A percentile compares a stretch with the other conserved stretches of the same genome.
phyloP scores from a whole-genome alignment of 2,113 vertebrate genomes.

The Columbina picui region DNA sequence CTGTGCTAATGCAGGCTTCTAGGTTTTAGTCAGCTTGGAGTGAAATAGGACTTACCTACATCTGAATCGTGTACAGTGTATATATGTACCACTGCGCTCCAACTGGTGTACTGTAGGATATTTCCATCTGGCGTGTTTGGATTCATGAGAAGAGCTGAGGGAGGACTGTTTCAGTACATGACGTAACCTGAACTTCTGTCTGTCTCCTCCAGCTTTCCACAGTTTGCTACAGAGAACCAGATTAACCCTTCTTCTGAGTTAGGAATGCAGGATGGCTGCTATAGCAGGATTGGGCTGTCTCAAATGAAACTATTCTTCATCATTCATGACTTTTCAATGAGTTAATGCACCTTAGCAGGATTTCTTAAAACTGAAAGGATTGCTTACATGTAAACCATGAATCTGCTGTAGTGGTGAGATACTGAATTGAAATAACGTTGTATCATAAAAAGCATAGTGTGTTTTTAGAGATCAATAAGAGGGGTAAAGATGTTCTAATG shows the following conservation, averaged over 20 bases:
- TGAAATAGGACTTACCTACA: not conserved
- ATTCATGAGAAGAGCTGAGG: not conserved
- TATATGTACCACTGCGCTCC: not conserved
- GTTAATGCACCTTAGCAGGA: not conserved
- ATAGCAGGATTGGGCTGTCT: not conserved
- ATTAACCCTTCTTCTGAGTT: not conserved
- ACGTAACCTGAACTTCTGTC: not conserved
- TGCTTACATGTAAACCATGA: accelerated
- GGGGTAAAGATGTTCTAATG: not conserved
- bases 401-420: not conserved
- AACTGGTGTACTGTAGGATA: not conserved
- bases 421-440: not conserved
- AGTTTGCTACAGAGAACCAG: not conserved
- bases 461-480: not conserved
- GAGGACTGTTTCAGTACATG: not conserved
- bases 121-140: not conserved
- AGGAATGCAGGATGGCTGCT: not conserved
- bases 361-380: not conserved
- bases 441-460: not conserved
- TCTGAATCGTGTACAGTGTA: accelerated
- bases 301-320: not conserved
- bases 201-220: not conserved
- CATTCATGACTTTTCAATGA: not conserved
- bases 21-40: not conserved
- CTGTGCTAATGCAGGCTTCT: not conserved